Base-by-base conservation (phyloP, 2,113 vertebrate species). In the Cynopterus brachyotis region DNA sequence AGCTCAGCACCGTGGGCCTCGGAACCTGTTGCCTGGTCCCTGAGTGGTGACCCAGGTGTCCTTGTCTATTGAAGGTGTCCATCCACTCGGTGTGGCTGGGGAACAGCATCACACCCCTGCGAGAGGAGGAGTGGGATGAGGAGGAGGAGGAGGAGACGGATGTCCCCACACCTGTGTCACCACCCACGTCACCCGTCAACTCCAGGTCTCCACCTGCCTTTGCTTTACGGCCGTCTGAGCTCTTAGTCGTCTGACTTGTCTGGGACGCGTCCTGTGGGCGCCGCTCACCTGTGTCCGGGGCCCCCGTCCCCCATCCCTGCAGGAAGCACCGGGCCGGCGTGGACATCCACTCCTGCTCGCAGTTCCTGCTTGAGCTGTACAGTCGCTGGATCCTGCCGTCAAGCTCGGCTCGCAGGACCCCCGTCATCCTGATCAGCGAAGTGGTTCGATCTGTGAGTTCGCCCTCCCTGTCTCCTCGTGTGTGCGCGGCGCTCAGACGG, bases 331-430 rank as follows among this genome's bases (percentile, higher is more conserved):
- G 99, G 45, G 99, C 99, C 53, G 99, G 99, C 0, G 99, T 99
- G n/a, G 99, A 99, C 93, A 99, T 99, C 96, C 99, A 99, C 97
- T 99, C 99, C 42, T 99, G 99, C 94, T 99, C 99, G 35, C 99
- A 99, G 98, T 99, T 99, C 94, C 98, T 99, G 66, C 98, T 99
- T 62, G 99, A 99, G 89, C 98, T 99, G n/a, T 99, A 99, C 86
- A 99, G 99, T 91, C 99, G 99, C 98, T 99, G 99, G 99, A 98
- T 99, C 85, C 99, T 99, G 73, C 99, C 99, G 0, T 99, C 99
- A 4, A 99, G 98, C 78, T 98, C 99, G 0, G 99, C 98, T 97
- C 99, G 99, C 95, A 99, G 98, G 97, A 99, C 99, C 0, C 99
- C 99, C 0, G 99, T 99, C 94, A 99, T 99, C 90, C 98, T 99